Conservation (phyloP, 2,113 vertebrate species). For the Montifringilla adamsi region DNA sequence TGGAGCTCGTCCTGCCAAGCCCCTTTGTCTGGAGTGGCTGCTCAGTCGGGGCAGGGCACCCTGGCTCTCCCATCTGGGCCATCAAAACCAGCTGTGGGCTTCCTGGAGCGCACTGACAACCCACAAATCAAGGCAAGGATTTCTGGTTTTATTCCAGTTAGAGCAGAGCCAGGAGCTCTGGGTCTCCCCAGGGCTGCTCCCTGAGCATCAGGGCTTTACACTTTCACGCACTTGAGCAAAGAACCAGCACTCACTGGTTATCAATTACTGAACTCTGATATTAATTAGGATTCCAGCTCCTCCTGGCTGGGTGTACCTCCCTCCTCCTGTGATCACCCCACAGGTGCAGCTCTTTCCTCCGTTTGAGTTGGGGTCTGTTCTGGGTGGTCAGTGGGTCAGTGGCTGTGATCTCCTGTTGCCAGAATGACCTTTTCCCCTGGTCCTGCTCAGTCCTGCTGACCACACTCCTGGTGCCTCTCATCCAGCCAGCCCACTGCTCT, state of each 20-base stretch:
- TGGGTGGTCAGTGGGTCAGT: neutral
- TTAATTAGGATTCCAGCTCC: neutral
- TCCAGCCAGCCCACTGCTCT: neutral
- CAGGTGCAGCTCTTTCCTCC: neutral
- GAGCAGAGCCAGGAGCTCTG: neutral
- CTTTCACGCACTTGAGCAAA: neutral
- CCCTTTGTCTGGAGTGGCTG: too few species aligned
- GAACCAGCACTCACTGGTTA: neutral
- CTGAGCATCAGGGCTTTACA: neutral
- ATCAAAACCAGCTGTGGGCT: accelerated
- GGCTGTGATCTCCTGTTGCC: neutral
- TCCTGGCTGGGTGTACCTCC: neutral
- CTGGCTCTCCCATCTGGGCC: neutral
- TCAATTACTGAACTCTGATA: neutral
- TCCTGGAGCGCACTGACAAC: accelerated
- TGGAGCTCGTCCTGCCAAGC: neutral
- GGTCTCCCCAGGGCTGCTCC: neutral
- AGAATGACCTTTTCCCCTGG: neutral
- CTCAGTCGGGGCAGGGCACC: accelerated
- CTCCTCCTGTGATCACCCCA: neutral
- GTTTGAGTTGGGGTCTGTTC: accelerated
- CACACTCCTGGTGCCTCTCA: neutral
- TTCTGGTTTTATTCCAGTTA: neutral
- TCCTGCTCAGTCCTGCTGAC: accelerated
- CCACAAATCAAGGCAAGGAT: neutral